Evolutionary conservation across 2,797 vertebrate genomes (phyloP).

Genomic region (Cercopithecus diana): DNA sequence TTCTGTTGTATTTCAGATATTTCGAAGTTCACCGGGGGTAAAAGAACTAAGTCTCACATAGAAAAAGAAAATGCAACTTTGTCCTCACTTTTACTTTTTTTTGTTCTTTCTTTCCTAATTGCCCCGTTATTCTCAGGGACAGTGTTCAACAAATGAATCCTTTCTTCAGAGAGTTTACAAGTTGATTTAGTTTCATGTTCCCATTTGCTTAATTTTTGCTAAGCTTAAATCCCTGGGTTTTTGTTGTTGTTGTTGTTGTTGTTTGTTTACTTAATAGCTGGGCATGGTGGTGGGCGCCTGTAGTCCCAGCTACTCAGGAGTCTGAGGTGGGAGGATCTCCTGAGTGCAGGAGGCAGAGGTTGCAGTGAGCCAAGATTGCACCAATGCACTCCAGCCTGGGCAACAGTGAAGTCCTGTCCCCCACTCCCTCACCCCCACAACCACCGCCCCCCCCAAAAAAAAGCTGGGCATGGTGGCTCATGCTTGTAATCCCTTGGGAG

Average conservation of each 20-base stretch:
- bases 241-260: neutral
- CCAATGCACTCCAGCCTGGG: neutral
- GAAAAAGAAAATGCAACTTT: neutral
- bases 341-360: neutral
- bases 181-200: slow-evolving; percentile 4
- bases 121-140: neutral
- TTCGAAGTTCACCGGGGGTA: neutral
- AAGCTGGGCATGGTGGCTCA: neutral
- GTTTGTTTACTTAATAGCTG: neutral
- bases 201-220: slow-evolving; percentile 30
- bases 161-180: neutral
- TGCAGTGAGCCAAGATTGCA: neutral
- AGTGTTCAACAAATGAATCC: neutral
- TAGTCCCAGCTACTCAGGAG: too few relatives aligned
- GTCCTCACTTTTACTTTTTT: neutral
- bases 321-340: neutral
- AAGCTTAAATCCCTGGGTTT: neutral
- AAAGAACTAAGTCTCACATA: neutral
- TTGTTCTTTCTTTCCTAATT: neutral
- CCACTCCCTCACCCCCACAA: too few relatives aligned
- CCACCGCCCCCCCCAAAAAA: neutral
- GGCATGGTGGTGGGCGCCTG: neutral
- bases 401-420: neutral
- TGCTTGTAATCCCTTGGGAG: neutral
- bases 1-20: neutral